phyloP scores from a whole-genome alignment of 2,113 vertebrate genomes.

The Amphilophus citrinellus region DNA sequence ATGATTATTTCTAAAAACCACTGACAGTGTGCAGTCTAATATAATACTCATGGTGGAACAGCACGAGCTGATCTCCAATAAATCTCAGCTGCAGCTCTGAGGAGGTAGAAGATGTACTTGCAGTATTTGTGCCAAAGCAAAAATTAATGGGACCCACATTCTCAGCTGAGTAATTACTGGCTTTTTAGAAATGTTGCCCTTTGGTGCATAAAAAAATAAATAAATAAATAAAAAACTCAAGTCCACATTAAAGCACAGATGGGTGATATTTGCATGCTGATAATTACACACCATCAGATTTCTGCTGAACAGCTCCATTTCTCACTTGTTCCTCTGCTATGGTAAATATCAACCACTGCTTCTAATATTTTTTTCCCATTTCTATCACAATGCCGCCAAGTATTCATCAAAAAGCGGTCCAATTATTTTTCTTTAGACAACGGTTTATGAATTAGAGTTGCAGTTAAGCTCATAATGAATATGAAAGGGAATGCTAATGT shows the following conservation, averaged over 20 bases:
- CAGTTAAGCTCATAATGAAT: neutral
- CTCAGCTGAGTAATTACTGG: constrained; percentile 68
- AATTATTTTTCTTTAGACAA: constrained; percentile 14
- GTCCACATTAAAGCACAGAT: constrained; percentile 62
- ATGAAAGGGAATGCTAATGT: constrained; percentile 22
- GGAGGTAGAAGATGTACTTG: constrained; percentile 23
- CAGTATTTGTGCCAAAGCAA: constrained; percentile 50
- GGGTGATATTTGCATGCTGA: constrained; percentile 64
- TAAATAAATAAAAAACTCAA: constrained; percentile 26
- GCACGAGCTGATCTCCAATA: constrained; percentile 59
- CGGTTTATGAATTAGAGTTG: constrained; percentile 16
- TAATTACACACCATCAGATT: constrained; percentile 60
- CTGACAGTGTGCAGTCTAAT: constrained; percentile 6
- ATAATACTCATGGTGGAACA: constrained; percentile 18
- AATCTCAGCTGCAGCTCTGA: constrained; percentile 56
- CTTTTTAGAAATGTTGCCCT: constrained; percentile 69
- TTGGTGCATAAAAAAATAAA: constrained; percentile 22
- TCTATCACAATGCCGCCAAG: constrained; percentile 30
- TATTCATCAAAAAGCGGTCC: constrained; percentile 12
- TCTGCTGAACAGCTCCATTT: constrained; percentile 1
- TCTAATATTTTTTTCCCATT: constrained; percentile 20
- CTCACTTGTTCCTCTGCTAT: constrained; percentile 17
- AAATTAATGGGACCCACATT: constrained; percentile 64
- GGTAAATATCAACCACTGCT: constrained; percentile 55
- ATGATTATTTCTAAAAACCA: constrained; percentile 14